Evolutionary conservation across 2,888 invertebrate genomes (phyloP).

Genomic region (Esperia sulphurella): DNA sequence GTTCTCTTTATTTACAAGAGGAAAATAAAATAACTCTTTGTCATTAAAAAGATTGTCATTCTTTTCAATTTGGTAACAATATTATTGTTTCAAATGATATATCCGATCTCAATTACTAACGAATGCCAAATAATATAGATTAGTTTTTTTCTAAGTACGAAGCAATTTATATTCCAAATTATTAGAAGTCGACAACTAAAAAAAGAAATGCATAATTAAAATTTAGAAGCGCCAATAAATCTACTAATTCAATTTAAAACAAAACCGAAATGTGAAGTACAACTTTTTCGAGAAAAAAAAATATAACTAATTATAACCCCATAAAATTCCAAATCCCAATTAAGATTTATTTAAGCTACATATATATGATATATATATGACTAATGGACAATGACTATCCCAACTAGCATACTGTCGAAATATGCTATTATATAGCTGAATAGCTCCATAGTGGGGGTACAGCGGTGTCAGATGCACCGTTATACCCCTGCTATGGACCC

Average conservation of each 20-base stretch:
- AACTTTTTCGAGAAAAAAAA: slow-evolving; percentile 26
- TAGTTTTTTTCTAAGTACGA: slow-evolving; percentile 51
- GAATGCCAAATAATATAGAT: slow-evolving; percentile 14
- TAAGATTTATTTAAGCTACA: slow-evolving; percentile 13
- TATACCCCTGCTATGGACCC: no score
- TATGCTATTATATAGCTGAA: no score
- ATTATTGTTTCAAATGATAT: slow-evolving; percentile 21
- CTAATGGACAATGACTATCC: slow-evolving; percentile 50
- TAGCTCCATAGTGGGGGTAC: no score
- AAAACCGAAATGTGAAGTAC: slow-evolving; percentile 41
- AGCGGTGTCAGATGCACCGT: no score
- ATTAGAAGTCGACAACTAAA: slow-evolving; percentile 21
- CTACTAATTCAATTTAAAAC: slow-evolving; percentile 27
- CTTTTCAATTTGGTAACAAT: slow-evolving; percentile 37
- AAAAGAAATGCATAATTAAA: slow-evolving; percentile 29
- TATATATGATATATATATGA: slow-evolving; percentile 14
- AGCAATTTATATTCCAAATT: slow-evolving; percentile 53
- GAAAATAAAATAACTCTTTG: slow-evolving; percentile 31
- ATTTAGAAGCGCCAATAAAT: slow-evolving; percentile 40
- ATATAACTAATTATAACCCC: slow-evolving; percentile 22
- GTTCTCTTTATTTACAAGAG: slow-evolving; percentile 59
- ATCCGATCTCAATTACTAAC: slow-evolving; percentile 17
- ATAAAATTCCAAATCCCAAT: slow-evolving; percentile 25
- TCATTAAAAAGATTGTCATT: slow-evolving; percentile 31
- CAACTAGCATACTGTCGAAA: no score